Conservation (phyloP, 2,113 vertebrate species). For the Zapornia atra region DNA sequence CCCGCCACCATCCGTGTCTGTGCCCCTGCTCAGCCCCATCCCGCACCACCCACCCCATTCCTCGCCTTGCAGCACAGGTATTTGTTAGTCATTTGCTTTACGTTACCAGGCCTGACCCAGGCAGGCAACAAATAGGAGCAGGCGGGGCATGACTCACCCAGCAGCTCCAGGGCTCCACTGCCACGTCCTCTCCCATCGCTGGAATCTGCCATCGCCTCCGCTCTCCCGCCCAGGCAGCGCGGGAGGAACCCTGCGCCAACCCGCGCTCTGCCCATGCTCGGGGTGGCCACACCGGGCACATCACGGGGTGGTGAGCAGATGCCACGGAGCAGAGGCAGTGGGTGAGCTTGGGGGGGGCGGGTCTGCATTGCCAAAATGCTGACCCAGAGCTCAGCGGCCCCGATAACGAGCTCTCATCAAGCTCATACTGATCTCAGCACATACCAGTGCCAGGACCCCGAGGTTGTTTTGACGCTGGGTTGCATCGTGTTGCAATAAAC, state of each 20-base stretch:
- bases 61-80: background rate
- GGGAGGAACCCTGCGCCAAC: background rate
- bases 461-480: background rate
- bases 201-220: background rate
- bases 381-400: background rate
- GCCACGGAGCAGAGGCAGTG: fast-evolving
- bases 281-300: background rate
- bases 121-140: background rate
- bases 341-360: background rate
- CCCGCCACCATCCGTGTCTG: fast-evolving
- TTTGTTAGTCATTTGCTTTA: background rate
- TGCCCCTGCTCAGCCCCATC: background rate
- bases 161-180: background rate
- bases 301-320: fast-evolving
- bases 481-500: fast-evolving
- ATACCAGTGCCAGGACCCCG: background rate
- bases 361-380: fast-evolving
- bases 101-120: background rate
- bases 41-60: background rate
- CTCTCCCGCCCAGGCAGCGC: background rate
- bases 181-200: slow-evolving; percentile 12
- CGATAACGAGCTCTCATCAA: fast-evolving
- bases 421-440: background rate
- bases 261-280: fast-evolving
- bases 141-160: background rate